Conservation (phyloP, 2,797 vertebrate genomes). For the Oryzias sinensis region DNA sequence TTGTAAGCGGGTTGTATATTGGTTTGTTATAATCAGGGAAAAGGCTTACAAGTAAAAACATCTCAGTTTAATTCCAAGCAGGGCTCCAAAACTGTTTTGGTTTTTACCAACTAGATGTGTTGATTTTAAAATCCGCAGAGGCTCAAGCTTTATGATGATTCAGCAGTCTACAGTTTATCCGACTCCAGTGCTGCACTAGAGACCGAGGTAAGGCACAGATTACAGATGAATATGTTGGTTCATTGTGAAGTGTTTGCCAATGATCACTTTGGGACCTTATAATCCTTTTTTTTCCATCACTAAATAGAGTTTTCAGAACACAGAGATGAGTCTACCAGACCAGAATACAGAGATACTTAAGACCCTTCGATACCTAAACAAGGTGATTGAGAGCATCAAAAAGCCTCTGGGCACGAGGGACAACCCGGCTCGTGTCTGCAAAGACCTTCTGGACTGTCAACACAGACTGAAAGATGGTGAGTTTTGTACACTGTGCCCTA, state of each 20-base stretch:
- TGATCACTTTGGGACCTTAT: not conserved
- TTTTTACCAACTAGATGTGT: slow-evolving; percentile 30
- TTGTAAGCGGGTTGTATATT: slow-evolving; percentile 21
- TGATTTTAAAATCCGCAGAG: slow-evolving; percentile 77
- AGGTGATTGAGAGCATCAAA: slow-evolving; percentile 89
- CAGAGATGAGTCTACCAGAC: slow-evolving; percentile 81
- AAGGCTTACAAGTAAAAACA: slow-evolving; percentile 25
- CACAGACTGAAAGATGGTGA: slow-evolving; percentile 86
- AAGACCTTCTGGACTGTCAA: slow-evolving; percentile 91
- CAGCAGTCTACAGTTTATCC: slow-evolving; percentile 79
- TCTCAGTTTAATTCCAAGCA: slow-evolving; percentile 25
- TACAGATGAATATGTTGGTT: not conserved
- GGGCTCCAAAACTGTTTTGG: slow-evolving; percentile 18
- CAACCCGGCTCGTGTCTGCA: slow-evolving; percentile 93
- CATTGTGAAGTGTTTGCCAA: not conserved
- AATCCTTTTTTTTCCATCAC: not conserved
- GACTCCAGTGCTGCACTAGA: slow-evolving; percentile 67
- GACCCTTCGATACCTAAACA: slow-evolving; percentile 89
- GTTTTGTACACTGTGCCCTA: not conserved
- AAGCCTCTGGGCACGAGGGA: slow-evolving; percentile 89
- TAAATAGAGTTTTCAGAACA: slow-evolving; percentile 90
- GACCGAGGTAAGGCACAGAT: slow-evolving; percentile 64
- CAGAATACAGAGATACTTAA: slow-evolving; percentile 87
- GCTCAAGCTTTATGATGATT: slow-evolving; percentile 78
- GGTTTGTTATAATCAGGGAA: slow-evolving; percentile 20